Base-by-base conservation (phyloP, 2,113 vertebrate genomes). In the Willisornis vidua region DNA sequence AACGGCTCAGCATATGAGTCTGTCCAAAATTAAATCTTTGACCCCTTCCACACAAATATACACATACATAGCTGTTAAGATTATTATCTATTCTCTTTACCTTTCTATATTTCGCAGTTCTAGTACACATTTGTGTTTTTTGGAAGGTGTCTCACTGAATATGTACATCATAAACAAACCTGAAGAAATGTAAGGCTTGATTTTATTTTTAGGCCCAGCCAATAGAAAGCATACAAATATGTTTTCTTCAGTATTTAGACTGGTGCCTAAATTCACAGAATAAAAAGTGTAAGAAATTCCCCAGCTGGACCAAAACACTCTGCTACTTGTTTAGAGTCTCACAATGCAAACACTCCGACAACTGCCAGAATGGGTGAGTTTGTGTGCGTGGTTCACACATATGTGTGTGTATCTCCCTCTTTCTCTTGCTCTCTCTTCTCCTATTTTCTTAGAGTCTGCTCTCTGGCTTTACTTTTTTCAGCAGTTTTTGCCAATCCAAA, bases 401-500 rank as follows among this genome's bases (percentile, higher is more conserved):
- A 16, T n/a, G 23, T 65, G 24, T 35, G 14, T 59, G 6, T 46
- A 7, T 85, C 10, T 52, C 23, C 52, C 58, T 45, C 26, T 86
- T 66, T 71, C n/a, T 25, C 41, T 95, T 88, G 61, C 78, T 74
- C 79, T 88, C 67, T 87, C 73, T 89, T 54, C 88, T 93, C 72
- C 73, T 94, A 72, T 88, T 97, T 95, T 86, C 89, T 70, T 41
- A 52, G 29, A 48, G 71, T 48, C 91, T 96, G 61, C 86, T 89
- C 80, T 76, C 59, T 97, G 95, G 93, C 89, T 94, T 83, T 79
- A 13, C 9, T 95, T 76, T 93, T 94, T 94, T 87, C 83, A 94
- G 95, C 57, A 96, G 80, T 94, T 95, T 94, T 96, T 95, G 87
- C 95, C 92, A 90, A 90, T 97, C 96, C 97, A 96, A 97, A 97